Conservation (phyloP, 2,797 vertebrate genomes). For the Manis javanica region DNA sequence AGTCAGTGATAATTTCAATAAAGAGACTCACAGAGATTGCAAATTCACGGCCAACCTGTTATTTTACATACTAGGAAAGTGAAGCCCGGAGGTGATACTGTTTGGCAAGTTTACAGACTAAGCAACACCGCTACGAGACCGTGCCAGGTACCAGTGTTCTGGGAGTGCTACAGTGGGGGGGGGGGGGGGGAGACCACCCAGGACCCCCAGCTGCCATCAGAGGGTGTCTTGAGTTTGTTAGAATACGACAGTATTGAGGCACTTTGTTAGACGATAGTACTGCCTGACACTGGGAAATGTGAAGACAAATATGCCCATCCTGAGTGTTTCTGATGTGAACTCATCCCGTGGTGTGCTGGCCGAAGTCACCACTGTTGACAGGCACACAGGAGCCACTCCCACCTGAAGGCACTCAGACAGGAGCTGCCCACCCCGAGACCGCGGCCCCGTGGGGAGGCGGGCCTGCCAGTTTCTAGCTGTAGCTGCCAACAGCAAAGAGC, state of each 20-base stretch:
- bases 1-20: neutral
- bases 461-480: neutral
- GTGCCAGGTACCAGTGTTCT: no score
- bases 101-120: neutral
- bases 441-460: neutral
- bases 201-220: accelerated
- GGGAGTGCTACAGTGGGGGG: no score
- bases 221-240: neutral
- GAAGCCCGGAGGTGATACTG: neutral
- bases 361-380: no score
- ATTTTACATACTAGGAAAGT: neutral
- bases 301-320: accelerated
- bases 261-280: neutral
- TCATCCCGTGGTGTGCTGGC: neutral
- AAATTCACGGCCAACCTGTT: neutral
- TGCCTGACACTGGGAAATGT: neutral
- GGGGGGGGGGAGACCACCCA: no score
- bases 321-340: neutral
- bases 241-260: neutral
- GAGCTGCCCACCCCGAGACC: neutral
- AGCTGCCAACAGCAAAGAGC: neutral
- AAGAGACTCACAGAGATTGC: neutral
- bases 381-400: no score
- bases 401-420: neutral
- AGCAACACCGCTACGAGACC: neutral